Conservation (phyloP, 64 coral and sea anemone genomes). For the Exaiptasia diaphana region DNA sequence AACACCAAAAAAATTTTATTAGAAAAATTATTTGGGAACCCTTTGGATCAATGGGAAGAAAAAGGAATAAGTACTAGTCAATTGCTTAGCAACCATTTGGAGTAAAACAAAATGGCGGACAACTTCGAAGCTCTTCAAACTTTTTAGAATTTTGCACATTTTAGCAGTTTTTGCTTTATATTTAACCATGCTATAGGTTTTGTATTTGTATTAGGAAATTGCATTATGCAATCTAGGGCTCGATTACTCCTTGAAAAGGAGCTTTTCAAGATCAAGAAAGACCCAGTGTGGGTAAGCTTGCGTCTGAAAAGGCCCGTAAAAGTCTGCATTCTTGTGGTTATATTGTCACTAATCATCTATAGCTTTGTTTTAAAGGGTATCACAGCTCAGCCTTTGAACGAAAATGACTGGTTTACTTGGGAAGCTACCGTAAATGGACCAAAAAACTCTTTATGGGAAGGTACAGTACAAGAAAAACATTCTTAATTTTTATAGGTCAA, state of each 20-base stretch:
- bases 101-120: slow-evolving; percentile 35
- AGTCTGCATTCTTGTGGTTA: background rate
- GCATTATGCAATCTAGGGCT: slow-evolving; percentile 89
- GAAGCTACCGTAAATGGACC: slow-evolving; percentile 79
- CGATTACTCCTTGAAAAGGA: slow-evolving; percentile 93
- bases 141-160: background rate
- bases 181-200: too few relatives aligned
- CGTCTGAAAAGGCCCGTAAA: too few relatives aligned
- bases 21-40: too few relatives aligned
- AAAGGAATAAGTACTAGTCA: background rate
- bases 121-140: background rate
- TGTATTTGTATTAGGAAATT: too few relatives aligned
- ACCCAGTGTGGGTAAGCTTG: slow-evolving; percentile 79
- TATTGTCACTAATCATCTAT: background rate
- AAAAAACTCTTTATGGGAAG: slow-evolving; percentile 99
- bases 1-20: too few relatives aligned
- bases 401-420: slow-evolving; percentile 89
- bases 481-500: too few relatives aligned
- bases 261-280: slow-evolving; percentile 76
- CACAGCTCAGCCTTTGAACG: slow-evolving; percentile 61
- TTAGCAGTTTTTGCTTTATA: too few relatives aligned
- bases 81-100: slow-evolving; percentile 3
- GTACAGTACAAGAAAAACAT: slow-evolving; percentile 31
- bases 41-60: too few relatives aligned
- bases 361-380: slow-evolving; percentile 46